Evolutionary conservation across 2,797 vertebrate species (phyloP).

Genomic region (Lutjanus argentimaculatus): DNA sequence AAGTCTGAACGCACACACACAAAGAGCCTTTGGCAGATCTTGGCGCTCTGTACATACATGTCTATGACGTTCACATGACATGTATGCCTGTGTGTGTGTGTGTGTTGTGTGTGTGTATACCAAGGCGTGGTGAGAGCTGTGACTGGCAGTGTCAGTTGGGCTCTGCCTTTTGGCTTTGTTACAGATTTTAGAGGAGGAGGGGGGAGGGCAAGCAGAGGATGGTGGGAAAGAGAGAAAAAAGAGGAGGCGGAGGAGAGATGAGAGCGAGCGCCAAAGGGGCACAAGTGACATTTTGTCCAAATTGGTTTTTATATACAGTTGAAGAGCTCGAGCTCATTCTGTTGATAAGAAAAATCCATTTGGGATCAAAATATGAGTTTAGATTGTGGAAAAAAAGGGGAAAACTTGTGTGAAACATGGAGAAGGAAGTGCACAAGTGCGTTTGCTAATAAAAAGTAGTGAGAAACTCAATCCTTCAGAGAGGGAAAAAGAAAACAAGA

Average conservation of each 20-base stretch:
- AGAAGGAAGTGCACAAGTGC: not conserved
- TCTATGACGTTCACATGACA: conserved; percentile 19
- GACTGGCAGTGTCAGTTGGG: conserved; percentile 73
- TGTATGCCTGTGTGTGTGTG: conserved; percentile 13
- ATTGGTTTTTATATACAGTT: conserved; percentile 15
- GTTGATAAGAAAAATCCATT: conserved; percentile 5
- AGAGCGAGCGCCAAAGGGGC: conserved; percentile 4
- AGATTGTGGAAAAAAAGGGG: not conserved
- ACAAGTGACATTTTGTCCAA: conserved; percentile 40
- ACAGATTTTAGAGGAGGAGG: conserved; percentile 50
- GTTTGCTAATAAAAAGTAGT: not conserved
- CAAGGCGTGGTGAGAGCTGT: conserved; percentile 52
- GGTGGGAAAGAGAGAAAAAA: conserved; percentile 27
- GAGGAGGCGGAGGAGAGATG: not conserved
- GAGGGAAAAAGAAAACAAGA: not conserved
- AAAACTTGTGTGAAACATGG: too few species aligned
- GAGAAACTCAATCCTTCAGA: not conserved
- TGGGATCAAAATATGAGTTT: not conserved
- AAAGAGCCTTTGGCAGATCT: conserved; percentile 25
- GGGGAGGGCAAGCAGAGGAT: conserved; percentile 35
- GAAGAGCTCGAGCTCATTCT: conserved; percentile 4
- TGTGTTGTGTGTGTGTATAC: conserved; percentile 16
- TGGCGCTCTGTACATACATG: conserved; percentile 20
- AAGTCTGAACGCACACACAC: conserved; percentile 32
- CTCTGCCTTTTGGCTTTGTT: conserved; percentile 63